Base-by-base conservation (phyloP, 2,113 vertebrate genomes). In the Otolemur garnettii region DNA sequence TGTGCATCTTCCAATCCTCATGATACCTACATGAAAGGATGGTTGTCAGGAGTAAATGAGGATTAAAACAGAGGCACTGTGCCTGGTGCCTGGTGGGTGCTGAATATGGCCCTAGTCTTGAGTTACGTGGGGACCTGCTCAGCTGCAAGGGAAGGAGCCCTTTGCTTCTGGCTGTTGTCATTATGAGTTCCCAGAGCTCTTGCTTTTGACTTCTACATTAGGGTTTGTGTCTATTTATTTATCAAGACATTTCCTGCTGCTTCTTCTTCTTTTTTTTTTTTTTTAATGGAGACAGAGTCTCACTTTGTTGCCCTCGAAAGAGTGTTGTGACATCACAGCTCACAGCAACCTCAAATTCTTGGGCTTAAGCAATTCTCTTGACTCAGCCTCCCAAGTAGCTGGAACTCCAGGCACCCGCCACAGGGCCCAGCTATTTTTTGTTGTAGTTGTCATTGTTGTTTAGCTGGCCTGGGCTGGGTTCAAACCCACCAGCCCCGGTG, bases 221-320 rank as follows among this genome's bases (percentile, higher is more conserved):
- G 60, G 35, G 59, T 88, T 83, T 35, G 45, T 82, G 66, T 22
- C 45, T 14, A 90, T 79, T 74, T 38, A 26, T 69, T 83, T 42
- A 86, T 60, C 30, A 77, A 90, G 88, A 75, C 84, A 62, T 87
- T 87, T 95, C 85, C 84, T 92, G 91, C 71, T 68, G 87, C 64
- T 83, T 59, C 38, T 38, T 38, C 4, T 38, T 38, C 4, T 38
- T 38, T 38, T 38, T 38, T 38, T 38, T 38, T 38, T 38, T 38
- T 38, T 38, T 38, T 38, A 3, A 4, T 38, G 38, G 38, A 50
- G 45, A 50, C 45, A 50, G 45, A 50, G 45, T 50, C 45, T 50
- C 45, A 50, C 45, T 9, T 50, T 50, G 8, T 50, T 50, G 45
- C 45, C 45, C 45, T 50, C 45, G 1, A 10, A 50, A 8, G 45